Conservation (phyloP, 2,888 invertebrate genomes). For the Tortricodes alternella region DNA sequence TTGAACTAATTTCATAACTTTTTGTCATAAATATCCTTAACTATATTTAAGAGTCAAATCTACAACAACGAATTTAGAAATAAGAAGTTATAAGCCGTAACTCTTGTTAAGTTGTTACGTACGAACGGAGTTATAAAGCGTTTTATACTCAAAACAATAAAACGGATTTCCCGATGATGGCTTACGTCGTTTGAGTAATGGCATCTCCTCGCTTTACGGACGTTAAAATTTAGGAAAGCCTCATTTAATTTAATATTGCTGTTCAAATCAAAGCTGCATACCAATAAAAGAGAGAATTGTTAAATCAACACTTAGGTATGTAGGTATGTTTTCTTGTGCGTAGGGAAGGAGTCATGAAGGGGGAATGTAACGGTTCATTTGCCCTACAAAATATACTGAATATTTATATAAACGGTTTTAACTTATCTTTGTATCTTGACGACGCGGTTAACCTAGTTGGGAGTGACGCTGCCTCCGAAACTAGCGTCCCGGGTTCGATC, state of each 20-base stretch:
- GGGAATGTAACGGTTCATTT: too few relatives aligned
- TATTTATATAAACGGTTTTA: too few relatives aligned
- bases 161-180: conserved; percentile 69
- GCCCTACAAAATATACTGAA: too few relatives aligned
- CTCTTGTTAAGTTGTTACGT: conserved; percentile 29
- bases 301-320: not conserved
- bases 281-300: conserved; percentile 19
- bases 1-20: too few relatives aligned
- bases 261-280: conserved; percentile 39
- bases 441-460: too few relatives aligned
- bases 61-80: not conserved
- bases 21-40: too few relatives aligned
- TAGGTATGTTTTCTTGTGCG: not conserved
- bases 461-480: too few relatives aligned
- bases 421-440: too few relatives aligned
- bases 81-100: conserved; percentile 3
- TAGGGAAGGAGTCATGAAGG: too few relatives aligned
- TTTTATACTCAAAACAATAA: conserved; percentile 78
- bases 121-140: conserved; percentile 59
- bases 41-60: not conserved
- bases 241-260: conserved; percentile 64
- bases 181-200: conserved; percentile 68
- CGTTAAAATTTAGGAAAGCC: conserved; percentile 66
- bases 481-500: too few relatives aligned
- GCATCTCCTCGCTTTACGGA: conserved; percentile 65